Percentiles rank a stretch among this genome's conserved stretches.
Evolutionary conservation across 2,113 vertebrate species (phyloP).

Genomic region (Recurvirostra avosetta): DNA sequence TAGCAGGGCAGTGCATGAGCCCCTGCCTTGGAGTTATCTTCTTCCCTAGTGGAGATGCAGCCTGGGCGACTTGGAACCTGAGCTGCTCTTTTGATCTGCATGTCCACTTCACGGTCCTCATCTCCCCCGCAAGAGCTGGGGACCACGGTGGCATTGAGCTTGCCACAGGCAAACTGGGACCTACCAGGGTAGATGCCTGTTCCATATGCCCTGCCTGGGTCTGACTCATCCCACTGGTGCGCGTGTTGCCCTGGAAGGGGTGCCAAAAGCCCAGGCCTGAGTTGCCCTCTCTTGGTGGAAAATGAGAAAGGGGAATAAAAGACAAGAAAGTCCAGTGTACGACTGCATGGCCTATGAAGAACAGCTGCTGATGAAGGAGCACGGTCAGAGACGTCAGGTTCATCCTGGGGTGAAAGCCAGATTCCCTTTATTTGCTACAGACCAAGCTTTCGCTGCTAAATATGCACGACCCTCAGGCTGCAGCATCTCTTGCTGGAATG

Average conservation of each 20-base stretch:
- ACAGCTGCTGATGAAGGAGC: neutral
- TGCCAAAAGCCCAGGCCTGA: neutral
- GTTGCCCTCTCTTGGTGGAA: neutral
- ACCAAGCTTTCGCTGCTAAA: neutral
- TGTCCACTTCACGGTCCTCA: neutral
- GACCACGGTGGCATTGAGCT: neutral
- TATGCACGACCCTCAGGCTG: fast-evolving
- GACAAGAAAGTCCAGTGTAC: neutral
- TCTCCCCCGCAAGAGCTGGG: neutral
- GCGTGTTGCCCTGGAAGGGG: fast-evolving
- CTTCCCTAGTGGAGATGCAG: neutral
- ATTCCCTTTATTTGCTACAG: neutral
- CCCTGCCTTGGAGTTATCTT: neutral
- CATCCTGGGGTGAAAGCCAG: neutral
- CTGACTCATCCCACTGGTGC: neutral
- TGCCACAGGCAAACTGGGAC: neutral
- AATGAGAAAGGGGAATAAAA: neutral
- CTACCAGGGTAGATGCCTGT: neutral
- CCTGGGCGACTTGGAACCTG: neutral
- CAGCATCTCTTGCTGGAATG: neutral
- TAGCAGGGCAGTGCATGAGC: neutral
- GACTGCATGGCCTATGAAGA: neutral
- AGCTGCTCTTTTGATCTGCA: neutral
- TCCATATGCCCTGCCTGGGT: neutral
- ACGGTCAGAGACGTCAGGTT: neutral